Base-by-base conservation (phyloP, 2,797 vertebrate species). In the Falco berigora region DNA sequence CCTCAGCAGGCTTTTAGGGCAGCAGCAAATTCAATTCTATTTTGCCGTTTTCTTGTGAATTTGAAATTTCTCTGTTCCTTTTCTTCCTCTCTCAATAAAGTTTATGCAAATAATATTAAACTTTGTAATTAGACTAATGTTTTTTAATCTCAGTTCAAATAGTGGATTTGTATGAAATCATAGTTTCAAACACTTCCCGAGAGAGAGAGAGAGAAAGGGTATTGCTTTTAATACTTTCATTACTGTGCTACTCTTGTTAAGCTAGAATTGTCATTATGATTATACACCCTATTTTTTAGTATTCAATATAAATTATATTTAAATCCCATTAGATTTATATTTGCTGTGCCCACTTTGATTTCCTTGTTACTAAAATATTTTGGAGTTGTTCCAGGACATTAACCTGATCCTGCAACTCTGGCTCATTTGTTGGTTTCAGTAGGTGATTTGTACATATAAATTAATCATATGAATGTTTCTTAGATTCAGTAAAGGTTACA, bases 91-190 rank as follows among this genome's bases (percentile, higher is more conserved):
- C 72, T 86, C 88, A 66, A 79, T 95, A 81, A 87, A 84, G 55
- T 95, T 90, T 76, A 92, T 80, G 77, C 88, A 96, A 95, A 92
- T 94, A 96, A 72, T 47, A 89, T 86, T 95, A 92, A 84, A 40
- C 86, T 90, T 95, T 88, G 62, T 90, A 92, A 94, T 21, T 56
- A 74, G 85, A 87, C 86, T 94, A 90, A 94, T 93, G 91, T 91
- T 96, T 96, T 81, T 93, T 97, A 96, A 96, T 96, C 92, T 92
- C 30, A 71, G 59, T 96, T 96, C 93, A 94, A 94, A 96, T 82
- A 96, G 55, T 86, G 87, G 75, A 91, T 96, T 96, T 93, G 53
- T 94, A 77, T 84, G 84, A 84, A 91, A 93, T 52, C 56, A 47
- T 34, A 62, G 30, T 96, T 92, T 93, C 73, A 86, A 73, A 92